Base-by-base conservation (phyloP, 1,140 invertebrate species). In the Drosophila setifemur region DNA sequence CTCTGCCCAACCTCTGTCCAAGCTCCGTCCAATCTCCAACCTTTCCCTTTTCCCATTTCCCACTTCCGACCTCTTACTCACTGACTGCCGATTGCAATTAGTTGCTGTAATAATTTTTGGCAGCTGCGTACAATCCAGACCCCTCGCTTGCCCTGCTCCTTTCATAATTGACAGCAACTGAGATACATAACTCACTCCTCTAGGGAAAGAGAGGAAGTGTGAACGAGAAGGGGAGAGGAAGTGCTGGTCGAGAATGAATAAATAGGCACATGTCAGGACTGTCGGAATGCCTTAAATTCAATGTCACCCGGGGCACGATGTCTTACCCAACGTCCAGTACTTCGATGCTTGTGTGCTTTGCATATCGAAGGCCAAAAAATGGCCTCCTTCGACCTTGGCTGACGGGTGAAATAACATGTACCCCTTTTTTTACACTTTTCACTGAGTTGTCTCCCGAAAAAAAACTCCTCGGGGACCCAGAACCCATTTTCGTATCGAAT, bases 251-350 rank as follows among this genome's bases (percentile, higher is more conserved):
- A 50, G 49, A 49, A 63, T 45, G 44, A 55, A 67, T 55, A 76
- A 54, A 63, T 60, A 48, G 57, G 40, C 55, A 61, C 44, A 68
- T 63, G 61, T 76, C 75, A 75, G 33, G 73, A 39, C 81, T 85
- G 74, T 85, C 81, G 45, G 35, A 54, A 45, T 45, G 57, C 16
- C 66, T 58, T 58, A 86, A 85, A 85, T 75, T 79, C 48, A 73
- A 73, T 69, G 75, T 64, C 71, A 61, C 28, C 58, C 26, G 23
- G 8, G 40, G 25, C 52, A 29, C 8, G 5, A 39, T 39, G 23
- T 55, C 33, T 11, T 33, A 12, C 57, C 44, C 40, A n/a, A 8
- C 21, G 43, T 71, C 60, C 57, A 11, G 55, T 28, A 49, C 35
- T 26, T 25, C 29, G 16, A 57, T 18, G 23, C 49, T 49, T 39